phyloP scores from a whole-genome alignment of 2,888 invertebrate genomes.

The Pomacea canaliculata region DNA sequence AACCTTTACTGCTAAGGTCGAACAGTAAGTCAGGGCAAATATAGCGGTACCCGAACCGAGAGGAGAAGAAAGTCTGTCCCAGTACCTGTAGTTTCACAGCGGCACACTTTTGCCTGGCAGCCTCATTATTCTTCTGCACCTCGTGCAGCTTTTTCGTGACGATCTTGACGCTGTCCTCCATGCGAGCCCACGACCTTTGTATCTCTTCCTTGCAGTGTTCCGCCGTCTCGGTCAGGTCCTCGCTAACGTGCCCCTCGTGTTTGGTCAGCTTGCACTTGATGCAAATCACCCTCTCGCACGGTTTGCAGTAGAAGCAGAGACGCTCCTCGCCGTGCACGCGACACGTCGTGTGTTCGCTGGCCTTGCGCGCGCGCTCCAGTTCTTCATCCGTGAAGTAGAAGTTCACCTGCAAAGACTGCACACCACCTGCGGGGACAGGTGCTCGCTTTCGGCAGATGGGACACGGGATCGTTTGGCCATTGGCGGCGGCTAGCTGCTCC shows the following conservation, averaged over 20 bases:
- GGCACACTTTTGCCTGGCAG: not conserved
- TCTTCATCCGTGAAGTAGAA: slow-evolving; percentile 7
- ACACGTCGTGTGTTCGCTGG: not conserved
- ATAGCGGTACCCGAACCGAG: too few species aligned
- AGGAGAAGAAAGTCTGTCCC: not conserved
- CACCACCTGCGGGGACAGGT: not conserved
- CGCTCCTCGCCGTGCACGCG: not conserved
- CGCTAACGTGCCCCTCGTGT: not conserved
- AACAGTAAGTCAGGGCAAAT: too few species aligned
- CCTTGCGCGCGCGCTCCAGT: not conserved
- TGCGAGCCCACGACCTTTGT: not conserved
- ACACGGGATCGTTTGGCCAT: not conserved
- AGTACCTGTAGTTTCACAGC: slow-evolving; percentile 7
- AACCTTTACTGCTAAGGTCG: too few species aligned
- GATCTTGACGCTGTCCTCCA: slow-evolving; percentile 1
- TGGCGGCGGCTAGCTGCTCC: not conserved
- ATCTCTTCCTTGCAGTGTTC: not conserved
- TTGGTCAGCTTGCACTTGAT: slow-evolving; percentile 2
- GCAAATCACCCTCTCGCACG: slow-evolving; percentile 3
- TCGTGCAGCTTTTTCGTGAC: not conserved
- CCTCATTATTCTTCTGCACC: slow-evolving; percentile 5
- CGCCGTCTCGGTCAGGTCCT: not conserved
- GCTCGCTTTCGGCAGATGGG: not conserved
- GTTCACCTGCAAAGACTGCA: not conserved
- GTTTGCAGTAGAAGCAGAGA: not conserved